Conservation (phyloP, 2,797 vertebrate species). For the Parotocinclus haroldoi region DNA sequence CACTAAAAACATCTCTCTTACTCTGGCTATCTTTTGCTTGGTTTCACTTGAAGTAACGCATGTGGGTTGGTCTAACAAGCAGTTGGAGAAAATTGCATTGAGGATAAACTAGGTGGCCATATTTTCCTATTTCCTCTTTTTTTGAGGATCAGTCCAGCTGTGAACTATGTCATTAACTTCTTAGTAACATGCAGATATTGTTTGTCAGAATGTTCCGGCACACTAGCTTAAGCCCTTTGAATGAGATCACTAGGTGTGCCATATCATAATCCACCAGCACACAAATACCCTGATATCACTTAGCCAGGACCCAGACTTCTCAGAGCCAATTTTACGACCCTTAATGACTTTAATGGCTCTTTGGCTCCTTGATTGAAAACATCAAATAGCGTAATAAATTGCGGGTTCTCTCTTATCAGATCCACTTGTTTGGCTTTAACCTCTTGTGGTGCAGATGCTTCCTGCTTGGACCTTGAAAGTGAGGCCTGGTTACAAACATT, state of each 20-base stretch:
- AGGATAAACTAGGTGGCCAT: slow-evolving; percentile 34
- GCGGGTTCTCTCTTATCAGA: slow-evolving; percentile 37
- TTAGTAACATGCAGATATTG: slow-evolving; percentile 2
- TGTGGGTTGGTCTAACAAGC: slow-evolving; percentile 42
- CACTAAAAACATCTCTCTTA: slow-evolving; percentile 1
- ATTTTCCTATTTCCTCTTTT: not conserved
- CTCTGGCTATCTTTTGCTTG: slow-evolving; percentile 21
- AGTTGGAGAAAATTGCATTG: slow-evolving; percentile 36
- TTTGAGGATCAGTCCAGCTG: slow-evolving; percentile 8
- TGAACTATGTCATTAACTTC: not conserved
- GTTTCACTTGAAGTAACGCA: slow-evolving; percentile 37
- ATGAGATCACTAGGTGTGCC: slow-evolving; percentile 1
- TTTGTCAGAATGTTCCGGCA: not conserved
- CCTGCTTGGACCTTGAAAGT: slow-evolving; percentile 42
- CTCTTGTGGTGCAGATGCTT: slow-evolving; percentile 43
- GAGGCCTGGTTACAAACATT: slow-evolving; percentile 46
- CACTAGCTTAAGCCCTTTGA: not conserved
- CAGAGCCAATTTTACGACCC: slow-evolving; percentile 20
- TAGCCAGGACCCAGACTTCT: slow-evolving; percentile 11
- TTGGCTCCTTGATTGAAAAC: slow-evolving; percentile 26
- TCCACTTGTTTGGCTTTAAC: slow-evolving; percentile 47
- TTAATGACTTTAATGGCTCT: slow-evolving; percentile 38
- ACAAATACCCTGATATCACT: slow-evolving; percentile 16
- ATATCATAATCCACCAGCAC: slow-evolving; percentile 21
- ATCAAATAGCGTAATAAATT: slow-evolving; percentile 39